Evolutionary conservation across 2,797 vertebrate species (phyloP).

Genomic region (Loriculus beryllinus): DNA sequence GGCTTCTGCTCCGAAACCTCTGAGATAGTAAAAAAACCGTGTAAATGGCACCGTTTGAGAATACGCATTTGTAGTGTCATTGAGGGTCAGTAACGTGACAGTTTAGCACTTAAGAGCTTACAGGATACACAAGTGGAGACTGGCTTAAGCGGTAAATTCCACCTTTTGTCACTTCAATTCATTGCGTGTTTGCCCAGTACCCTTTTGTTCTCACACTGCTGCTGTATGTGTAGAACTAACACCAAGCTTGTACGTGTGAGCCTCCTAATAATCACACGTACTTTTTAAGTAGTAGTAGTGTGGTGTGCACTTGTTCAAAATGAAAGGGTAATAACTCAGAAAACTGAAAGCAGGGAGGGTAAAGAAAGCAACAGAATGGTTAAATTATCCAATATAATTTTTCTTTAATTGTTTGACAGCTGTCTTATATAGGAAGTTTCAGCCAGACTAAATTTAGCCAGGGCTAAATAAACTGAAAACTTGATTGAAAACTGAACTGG

Average conservation of each 20-base stretch:
- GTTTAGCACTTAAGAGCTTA: neutral
- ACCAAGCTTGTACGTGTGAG: fast-evolving
- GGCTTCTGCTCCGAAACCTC: neutral
- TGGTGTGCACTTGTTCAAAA: neutral
- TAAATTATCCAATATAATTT: neutral
- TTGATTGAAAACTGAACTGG: constrained; percentile 15
- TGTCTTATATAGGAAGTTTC: neutral
- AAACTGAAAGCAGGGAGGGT: neutral
- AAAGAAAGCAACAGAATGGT: neutral
- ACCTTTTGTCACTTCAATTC: neutral
- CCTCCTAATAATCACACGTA: neutral
- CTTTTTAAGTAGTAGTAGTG: neutral
- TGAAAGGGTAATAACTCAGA: neutral
- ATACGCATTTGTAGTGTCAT: neutral
- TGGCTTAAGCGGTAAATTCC: neutral
- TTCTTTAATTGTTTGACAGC: neutral
- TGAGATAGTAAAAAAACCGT: fast-evolving
- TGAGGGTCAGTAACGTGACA: neutral
- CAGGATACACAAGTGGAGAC: neutral
- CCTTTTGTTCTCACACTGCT: neutral
- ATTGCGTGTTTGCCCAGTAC: neutral
- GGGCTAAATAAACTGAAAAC: neutral
- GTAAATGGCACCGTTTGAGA: fast-evolving
- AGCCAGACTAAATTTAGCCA: neutral
- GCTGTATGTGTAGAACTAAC: neutral